Base-by-base conservation (phyloP, 2,888 invertebrate species). In the Leptinotarsa tumamoca region DNA sequence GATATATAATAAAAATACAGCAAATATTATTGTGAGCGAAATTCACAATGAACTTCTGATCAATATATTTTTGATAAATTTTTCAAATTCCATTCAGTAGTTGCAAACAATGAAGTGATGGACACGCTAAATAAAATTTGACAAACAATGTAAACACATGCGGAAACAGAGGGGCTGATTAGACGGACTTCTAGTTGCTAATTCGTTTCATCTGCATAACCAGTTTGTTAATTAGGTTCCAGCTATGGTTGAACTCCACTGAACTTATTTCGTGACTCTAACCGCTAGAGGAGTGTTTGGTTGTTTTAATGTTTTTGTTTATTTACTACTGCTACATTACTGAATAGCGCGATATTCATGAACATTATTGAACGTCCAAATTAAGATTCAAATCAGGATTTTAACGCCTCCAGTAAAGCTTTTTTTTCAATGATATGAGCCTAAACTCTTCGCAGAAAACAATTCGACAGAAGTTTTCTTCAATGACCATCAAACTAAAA, bases 181-280 rank as follows among this genome's bases (percentile, higher is more conserved):
- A 33, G 17, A 33, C 33, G 33, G n/a, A 4, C 63, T 33, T 15
- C 33, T 33, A 63, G 33, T 63, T 63, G 63, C 33, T 33, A 33
- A 63, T 63, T 63, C n/a, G 63, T 63, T 63, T 4, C 17, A 33
- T 33, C 33, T 17, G 17, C 63, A 63, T 63, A 5, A 63, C 0
- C 17, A 0, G 63, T 14, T 63, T 33, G 63, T 63, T 63, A 63
- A 63, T 33, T 4, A 17, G 2, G 17, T 33, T 18, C 63, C 4
- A 27, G 15, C 63, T 33, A 63, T 33, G 63, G 14, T 63, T 63
- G 10, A 63, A 63, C 63, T 27, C 4, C 27, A n/a, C 63, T 15
- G 17, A 63, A 33, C 17, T 63, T n/a, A 63, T 63, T 63, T 63
- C 33, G n/a, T n/a, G n/a, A 23, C 58, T 58, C 58, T 21, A 58